phyloP scores from a whole-genome alignment of 2,888 invertebrate species.

The Ormyrus pomaceus region DNA sequence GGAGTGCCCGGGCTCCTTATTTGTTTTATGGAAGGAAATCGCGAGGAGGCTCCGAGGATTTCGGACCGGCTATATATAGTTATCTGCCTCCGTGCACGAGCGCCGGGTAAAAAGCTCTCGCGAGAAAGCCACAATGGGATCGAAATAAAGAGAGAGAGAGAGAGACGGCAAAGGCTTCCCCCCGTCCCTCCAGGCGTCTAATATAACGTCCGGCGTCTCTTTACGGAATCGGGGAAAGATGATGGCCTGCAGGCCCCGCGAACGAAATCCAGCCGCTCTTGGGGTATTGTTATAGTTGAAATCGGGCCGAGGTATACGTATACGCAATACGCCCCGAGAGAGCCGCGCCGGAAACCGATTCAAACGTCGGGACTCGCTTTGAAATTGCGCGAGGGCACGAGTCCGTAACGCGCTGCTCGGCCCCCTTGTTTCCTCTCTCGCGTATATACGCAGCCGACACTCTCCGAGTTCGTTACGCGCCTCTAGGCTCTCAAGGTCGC shows the following conservation, averaged over 20 bases:
- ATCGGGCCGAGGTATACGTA: conserved; percentile 7
- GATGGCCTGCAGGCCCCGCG: conserved; percentile 57
- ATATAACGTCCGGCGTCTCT: conserved; percentile 47
- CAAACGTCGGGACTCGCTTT: conserved; percentile 50
- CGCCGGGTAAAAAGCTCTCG: neutral
- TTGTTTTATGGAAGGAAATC: conserved; percentile 42
- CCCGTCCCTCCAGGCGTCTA: conserved; percentile 10
- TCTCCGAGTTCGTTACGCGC: conserved; percentile 11
- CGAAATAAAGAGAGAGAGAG: neutral
- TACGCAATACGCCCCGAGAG: neutral
- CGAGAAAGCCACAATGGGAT: neutral
- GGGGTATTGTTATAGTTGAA: neutral
- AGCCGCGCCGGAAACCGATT: conserved; percentile 45
- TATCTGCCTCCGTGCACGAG: conserved; percentile 31
- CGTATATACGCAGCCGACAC: too few species aligned
- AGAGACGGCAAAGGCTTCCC: neutral
- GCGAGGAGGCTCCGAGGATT: neutral
- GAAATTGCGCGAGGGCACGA: conserved; percentile 46
- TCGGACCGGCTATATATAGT: conserved; percentile 10
- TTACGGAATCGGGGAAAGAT: conserved; percentile 61
- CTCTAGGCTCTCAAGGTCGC: conserved; percentile 30
- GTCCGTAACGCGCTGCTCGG: conserved; percentile 40
- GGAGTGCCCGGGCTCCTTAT: conserved; percentile 5
- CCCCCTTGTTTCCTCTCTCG: neutral
- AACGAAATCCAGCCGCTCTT: conserved; percentile 59